A percentile compares a stretch with the other conserved stretches of the same genome.
These are phyloP conservation scores for Protodeltote pygarga DNA, from an alignment of 2,888 invertebrate genomes.

Conservation along the genomic window DNA sequence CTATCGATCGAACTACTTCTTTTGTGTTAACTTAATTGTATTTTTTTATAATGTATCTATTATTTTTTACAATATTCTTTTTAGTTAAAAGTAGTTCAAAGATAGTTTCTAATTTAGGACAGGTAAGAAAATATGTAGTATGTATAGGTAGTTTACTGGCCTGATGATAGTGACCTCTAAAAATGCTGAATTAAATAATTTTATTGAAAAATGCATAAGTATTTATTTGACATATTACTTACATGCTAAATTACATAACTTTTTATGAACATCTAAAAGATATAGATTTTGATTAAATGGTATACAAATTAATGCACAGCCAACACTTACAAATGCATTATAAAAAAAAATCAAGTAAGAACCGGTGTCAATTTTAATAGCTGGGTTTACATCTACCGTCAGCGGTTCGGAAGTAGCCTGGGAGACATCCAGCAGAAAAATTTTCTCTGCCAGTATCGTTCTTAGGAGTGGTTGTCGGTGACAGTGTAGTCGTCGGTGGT, in stretches of 20 bases:
- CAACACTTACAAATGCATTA: constrained; percentile 6
- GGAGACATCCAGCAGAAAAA: constrained; percentile 64
- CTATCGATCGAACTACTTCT: no score
- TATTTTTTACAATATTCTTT: no score
- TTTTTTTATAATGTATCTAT: no score
- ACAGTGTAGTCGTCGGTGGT: constrained; percentile 3
- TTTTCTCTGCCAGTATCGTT: constrained; percentile 61
- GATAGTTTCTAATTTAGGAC: no score
- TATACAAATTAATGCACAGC: background rate
- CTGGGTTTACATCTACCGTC: constrained; percentile 75
- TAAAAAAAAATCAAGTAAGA: background rate
- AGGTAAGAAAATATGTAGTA: no score
- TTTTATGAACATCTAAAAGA: no score
- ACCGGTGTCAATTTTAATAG: constrained; percentile 34
- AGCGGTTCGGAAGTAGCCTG: constrained; percentile 66
- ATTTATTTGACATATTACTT: no score
- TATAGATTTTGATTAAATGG: background rate
- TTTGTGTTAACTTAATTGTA: no score
- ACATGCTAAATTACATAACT: no score
- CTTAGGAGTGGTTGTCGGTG: constrained; percentile 3
- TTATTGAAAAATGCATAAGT: background rate
- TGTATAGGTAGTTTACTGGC: no score
- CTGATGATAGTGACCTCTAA: no score
- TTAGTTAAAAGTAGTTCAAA: no score
- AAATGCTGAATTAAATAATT: background rate